Base-by-base conservation (phyloP, 2,888 invertebrate species). In the Nomada fucata region DNA sequence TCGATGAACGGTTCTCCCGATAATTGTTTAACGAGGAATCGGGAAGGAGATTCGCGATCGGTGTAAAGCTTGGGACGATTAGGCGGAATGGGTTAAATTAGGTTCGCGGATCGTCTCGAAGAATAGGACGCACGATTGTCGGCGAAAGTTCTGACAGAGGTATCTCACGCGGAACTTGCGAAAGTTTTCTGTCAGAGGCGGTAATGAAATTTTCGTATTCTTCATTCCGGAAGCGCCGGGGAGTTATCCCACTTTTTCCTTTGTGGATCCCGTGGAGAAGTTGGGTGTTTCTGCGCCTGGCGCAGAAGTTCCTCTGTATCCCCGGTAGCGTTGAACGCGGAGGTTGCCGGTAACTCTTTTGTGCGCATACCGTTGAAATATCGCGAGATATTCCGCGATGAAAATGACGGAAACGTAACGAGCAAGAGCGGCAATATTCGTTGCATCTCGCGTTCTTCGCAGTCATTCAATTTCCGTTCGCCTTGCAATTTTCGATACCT, bases 141-240 rank as follows among this genome's bases (percentile, higher is more conserved):
- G n/a, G 2, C 1, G 26, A 29, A n/a, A 59, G n/a, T 59, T 13
- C 59, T 26, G 26, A n/a, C 59, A 59, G 23, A 23, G 18, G 29
- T 29, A 10, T 13, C 2, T 20, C 2, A 18, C 23, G n/a, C 18
- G 1, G 18, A 69, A 70, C 18, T 55, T 42, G 13, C 4, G 47
- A 1, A 11, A 11, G 23, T 29, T 60, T 18, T 47, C 36, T 47
- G n/a, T 55, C 47, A 10, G 36, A 4, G 15, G 15, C 3, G 15
- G 26, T 53, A 64, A 78, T 52, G 65, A 78, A 71, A 78, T 79
- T 78, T 76, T 76, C 42, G 44, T 52, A 76, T 64, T 64, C 63
- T 36, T 70, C 57, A 29, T 65, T 53, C 26, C 4, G 44, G 10
- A 63, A 44, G 26, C 15, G n/a, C 4, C n/a, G 26, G 44, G 9